phyloP scores from a whole-genome alignment of 2,797 vertebrate species.

The Propithecus deckenii region DNA sequence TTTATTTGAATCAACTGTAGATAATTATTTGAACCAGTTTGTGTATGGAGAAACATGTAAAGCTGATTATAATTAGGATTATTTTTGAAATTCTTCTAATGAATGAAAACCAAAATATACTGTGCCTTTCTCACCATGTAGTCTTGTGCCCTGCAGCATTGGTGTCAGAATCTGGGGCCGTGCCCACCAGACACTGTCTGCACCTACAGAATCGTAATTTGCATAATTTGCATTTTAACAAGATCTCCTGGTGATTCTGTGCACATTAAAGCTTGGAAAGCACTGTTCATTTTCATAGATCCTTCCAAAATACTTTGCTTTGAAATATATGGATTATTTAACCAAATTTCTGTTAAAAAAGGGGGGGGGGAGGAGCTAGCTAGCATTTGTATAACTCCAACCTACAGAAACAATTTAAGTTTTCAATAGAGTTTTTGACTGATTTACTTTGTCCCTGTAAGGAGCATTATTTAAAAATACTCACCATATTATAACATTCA shows the following conservation, averaged over 20 bases:
- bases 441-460: not conserved
- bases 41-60: not conserved
- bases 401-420: not conserved
- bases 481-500: not conserved
- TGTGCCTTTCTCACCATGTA: not conserved
- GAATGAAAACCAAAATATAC: not conserved
- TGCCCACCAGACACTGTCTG: not conserved
- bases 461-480: not conserved
- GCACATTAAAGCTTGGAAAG: not conserved
- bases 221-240: not conserved
- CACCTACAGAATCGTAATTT: not conserved
- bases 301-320: not conserved
- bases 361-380: not conserved
- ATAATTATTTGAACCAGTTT: not conserved
- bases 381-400: not conserved
- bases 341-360: not conserved
- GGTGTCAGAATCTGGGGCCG: not conserved
- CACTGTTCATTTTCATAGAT: not conserved
- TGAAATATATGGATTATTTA: not conserved
- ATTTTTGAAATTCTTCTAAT: not conserved
- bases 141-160: not conserved
- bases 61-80: not conserved
- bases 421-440: not conserved
- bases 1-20: not conserved
- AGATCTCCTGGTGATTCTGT: not conserved